These are phyloP conservation scores for Aphodius granarius DNA, from an alignment of 2,888 invertebrate genomes.

Conservation along the genomic window DNA sequence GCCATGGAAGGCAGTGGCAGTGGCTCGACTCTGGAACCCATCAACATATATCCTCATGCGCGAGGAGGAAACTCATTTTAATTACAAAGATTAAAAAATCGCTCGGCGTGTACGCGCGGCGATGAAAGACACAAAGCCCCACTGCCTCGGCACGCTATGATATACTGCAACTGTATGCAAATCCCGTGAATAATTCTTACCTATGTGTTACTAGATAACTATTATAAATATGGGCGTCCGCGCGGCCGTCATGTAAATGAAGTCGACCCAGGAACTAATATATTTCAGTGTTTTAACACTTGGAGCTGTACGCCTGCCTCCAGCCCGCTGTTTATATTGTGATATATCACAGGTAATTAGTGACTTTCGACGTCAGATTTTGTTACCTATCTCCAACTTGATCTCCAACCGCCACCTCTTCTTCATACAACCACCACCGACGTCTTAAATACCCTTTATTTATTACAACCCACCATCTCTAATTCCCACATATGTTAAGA, in stretches of 20 bases:
- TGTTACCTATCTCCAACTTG: conserved; percentile 42
- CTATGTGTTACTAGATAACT: conserved; percentile 51
- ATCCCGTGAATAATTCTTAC: conserved; percentile 50
- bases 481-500: conserved; percentile 46
- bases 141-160: conserved; percentile 38
- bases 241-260: conserved; percentile 48
- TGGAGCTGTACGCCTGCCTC: conserved; percentile 47
- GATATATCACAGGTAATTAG: conserved; percentile 55
- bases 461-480: conserved; percentile 45
- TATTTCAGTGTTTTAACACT: conserved; percentile 54
- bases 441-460: conserved; percentile 50
- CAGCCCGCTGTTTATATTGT: conserved; percentile 52
- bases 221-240: conserved; percentile 45
- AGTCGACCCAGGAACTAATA: conserved; percentile 49
- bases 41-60: conserved; percentile 38
- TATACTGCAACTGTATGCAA: conserved; percentile 48
- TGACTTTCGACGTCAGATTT: conserved; percentile 50
- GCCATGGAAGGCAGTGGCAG: conserved; percentile 6
- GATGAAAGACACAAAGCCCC: conserved; percentile 50
- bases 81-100: conserved; percentile 54
- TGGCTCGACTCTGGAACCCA: conserved; percentile 25
- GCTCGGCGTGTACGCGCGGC: conserved; percentile 41
- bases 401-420: conserved; percentile 46
- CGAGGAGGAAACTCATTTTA: conserved; percentile 53
- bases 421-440: conserved; percentile 43